Base-by-base conservation (phyloP, 2,113 vertebrate species). In the Trochalopteron elliotii region DNA sequence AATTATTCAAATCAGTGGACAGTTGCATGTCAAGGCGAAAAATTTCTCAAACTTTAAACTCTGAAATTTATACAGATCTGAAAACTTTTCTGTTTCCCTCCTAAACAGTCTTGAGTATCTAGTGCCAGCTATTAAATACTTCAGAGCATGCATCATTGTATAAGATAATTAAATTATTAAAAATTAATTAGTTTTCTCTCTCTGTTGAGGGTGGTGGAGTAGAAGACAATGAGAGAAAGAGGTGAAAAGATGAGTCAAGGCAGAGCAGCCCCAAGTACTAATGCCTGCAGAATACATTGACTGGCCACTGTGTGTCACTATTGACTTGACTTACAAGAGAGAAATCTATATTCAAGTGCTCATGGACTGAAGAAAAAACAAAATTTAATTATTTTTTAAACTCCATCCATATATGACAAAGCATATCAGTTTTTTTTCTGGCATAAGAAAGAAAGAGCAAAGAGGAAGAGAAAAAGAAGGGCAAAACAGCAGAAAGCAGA, bases 261-360 rank as follows among this genome's bases (percentile, higher is more conserved):
- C 45, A 82, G 50, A 47, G 39, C 18, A 55, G 52, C 7, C 16
- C 7, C 0, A 35, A 37, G 20, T 1, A 56, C 28, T 65, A 86
- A 57, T 5, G 31, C 42, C 45, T 39, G 47, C 7, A 10, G 21
- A 70, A 35, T 23, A 53, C 68, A 47, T 0, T 19, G 56, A 44
- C 9, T 37, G 59, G 79, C 90, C 95, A 74, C 90, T 67, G 47
- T 75, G 86, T 92, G 95, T 55, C 96, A 93, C 95, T 92, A 59
- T 35, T 53, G 79, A 50, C 39, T 76, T 60, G 37, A 47, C 45
- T 65, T 56, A 27, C 12, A 35, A 37, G 23, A 23, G 24, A 47
- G 71, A 21, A 19, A 8, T 23, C 37, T 44, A 31, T n/a, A 78
- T 44, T 25, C 8, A 60, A 33, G 23, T 4, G 24, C 37, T 49